These are phyloP conservation scores for Pseudopipra pipra DNA, from an alignment of 2,113 vertebrate species.

Conservation along the genomic window DNA sequence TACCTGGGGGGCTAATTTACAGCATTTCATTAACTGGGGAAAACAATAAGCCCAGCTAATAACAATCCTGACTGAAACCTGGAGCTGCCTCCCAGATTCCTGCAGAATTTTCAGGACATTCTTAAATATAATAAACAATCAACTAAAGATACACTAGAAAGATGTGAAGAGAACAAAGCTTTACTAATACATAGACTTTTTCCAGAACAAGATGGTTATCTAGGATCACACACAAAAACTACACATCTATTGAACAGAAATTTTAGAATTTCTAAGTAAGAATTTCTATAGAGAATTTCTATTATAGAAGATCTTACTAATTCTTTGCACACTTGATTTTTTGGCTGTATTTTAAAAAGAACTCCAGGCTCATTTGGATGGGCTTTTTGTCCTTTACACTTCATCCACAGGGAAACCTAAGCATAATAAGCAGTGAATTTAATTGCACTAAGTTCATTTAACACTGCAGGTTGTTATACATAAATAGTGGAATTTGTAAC, in stretches of 20 bases:
- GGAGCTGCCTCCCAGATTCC: not conserved
- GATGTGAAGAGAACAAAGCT: not conserved
- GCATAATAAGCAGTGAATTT: not conserved
- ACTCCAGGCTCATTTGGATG: not conserved
- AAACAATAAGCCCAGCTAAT: not conserved
- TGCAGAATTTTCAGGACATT: not conserved
- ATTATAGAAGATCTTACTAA: not conserved
- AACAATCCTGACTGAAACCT: not conserved
- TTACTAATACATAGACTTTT: not conserved
- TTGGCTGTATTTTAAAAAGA: not conserved
- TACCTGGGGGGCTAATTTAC: not conserved
- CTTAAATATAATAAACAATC: not conserved
- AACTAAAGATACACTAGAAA: not conserved
- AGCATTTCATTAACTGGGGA: not conserved
- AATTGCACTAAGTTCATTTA: not conserved
- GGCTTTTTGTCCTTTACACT: not conserved
- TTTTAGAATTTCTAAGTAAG: not conserved
- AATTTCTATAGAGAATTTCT: not conserved
- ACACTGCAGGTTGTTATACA: not conserved
- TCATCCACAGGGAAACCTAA: not conserved
- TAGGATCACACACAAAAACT: not conserved
- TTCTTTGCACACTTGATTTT: not conserved
- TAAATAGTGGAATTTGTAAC: not conserved
- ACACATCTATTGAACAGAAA: not conserved
- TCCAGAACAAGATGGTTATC: not conserved